phyloP scores from a whole-genome alignment of 2,113 vertebrate species.

The Urocolius indicus region DNA sequence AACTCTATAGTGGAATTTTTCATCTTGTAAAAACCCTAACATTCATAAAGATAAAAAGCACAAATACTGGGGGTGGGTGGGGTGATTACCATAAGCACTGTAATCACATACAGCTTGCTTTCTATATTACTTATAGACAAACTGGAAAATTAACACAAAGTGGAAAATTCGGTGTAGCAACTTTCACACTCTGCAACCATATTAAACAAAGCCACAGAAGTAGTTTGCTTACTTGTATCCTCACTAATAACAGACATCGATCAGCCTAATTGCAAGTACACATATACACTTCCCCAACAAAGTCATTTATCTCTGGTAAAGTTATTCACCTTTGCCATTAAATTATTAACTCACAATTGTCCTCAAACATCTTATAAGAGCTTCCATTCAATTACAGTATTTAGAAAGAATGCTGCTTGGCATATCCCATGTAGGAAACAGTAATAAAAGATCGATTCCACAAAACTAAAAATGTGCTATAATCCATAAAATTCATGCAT shows the following conservation, averaged over 20 bases:
- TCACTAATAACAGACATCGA: slow-evolving; percentile 7
- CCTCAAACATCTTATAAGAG: neutral
- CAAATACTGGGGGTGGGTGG: neutral
- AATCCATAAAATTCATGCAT: neutral
- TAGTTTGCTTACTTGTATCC: neutral
- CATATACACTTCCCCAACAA: neutral
- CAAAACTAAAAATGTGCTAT: neutral
- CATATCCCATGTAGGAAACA: neutral
- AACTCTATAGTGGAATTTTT: neutral
- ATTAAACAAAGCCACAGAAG: slow-evolving; percentile 8
- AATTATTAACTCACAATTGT: neutral
- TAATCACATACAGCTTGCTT: neutral
- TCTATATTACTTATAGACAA: neutral
- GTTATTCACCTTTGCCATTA: neutral
- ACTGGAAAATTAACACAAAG: neutral
- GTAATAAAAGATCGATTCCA: neutral
- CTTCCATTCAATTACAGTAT: neutral
- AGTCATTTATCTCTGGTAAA: neutral
- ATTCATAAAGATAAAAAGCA: slow-evolving; percentile 23
- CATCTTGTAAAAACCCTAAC: neutral
- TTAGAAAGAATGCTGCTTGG: neutral
- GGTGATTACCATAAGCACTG: neutral
- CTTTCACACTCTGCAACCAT: neutral
- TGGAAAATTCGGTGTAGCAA: neutral
- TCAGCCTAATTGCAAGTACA: slow-evolving; percentile 2